These are phyloP conservation scores for Protobothrops flavoviridis DNA, from an alignment of 2,113 vertebrate genomes.

Conservation along the genomic window DNA sequence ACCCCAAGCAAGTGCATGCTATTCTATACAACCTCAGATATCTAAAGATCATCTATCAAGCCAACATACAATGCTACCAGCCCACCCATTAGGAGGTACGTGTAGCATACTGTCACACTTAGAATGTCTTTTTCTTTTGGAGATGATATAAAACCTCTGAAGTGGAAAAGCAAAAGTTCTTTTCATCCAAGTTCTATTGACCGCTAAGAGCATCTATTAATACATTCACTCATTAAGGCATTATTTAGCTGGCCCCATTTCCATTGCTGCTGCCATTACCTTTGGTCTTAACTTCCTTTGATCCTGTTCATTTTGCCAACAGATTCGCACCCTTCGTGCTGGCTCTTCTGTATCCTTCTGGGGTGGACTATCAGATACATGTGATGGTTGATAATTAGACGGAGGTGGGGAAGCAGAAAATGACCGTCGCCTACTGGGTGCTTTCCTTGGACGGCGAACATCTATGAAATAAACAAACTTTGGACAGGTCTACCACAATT, in stretches of 20 bases:
- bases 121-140: neutral
- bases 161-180: neutral
- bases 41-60: neutral
- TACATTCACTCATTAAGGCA: neutral
- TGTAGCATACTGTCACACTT: neutral
- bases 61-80: neutral
- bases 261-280: constrained; percentile 49
- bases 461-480: constrained; percentile 52
- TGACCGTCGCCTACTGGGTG: constrained; percentile 68
- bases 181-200: neutral
- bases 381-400: constrained; percentile 20
- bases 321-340: constrained; percentile 44
- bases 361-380: constrained; percentile 46
- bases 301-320: constrained; percentile 60
- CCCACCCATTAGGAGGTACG: neutral
- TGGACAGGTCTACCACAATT: rapidly evolving
- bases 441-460: constrained; percentile 24
- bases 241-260: neutral
- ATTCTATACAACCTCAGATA: neutral
- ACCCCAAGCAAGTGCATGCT: neutral
- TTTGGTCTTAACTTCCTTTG: constrained; percentile 57
- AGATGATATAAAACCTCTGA: neutral
- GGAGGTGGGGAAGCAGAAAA: constrained; percentile 76
- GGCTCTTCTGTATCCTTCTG: constrained; percentile 47
- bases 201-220: neutral